Conservation (phyloP, 2,888 invertebrate species). For the Epinotia brunnichana region DNA sequence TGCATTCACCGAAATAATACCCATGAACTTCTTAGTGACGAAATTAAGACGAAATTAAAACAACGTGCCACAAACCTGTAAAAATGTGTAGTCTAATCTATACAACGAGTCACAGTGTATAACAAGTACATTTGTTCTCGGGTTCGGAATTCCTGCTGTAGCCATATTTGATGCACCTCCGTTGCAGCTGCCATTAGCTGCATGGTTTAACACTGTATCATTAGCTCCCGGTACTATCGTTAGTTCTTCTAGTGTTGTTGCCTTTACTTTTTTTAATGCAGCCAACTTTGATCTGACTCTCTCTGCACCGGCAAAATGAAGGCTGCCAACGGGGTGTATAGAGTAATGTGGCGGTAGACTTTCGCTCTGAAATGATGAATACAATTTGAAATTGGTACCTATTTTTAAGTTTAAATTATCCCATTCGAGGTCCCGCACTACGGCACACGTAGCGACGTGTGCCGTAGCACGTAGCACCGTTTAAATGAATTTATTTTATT, state of each 20-base stretch:
- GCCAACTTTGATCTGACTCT: constrained; percentile 65
- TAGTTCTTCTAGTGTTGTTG: constrained; percentile 53
- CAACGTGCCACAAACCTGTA: constrained; percentile 77
- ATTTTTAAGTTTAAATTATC: too few species aligned
- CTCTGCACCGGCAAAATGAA: constrained; percentile 77
- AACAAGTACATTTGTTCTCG: constrained; percentile 68
- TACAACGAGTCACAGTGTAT: constrained; percentile 86
- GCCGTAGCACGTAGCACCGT: too few species aligned
- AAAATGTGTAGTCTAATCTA: constrained; percentile 87
- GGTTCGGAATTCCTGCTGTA: constrained; percentile 50
- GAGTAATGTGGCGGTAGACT: constrained; percentile 66
- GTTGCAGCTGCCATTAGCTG: constrained; percentile 29
- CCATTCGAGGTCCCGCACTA: too few species aligned
- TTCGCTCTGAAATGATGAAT: constrained; percentile 57
- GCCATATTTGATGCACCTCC: constrained; percentile 32
- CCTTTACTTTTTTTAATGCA: constrained; percentile 53
- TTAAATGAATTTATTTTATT: too few species aligned
- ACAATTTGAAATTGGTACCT: too few species aligned
- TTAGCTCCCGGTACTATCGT: constrained; percentile 54
- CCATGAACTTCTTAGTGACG: too few species aligned
- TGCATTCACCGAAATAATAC: too few species aligned
- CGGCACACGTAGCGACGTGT: too few species aligned
- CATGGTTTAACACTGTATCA: constrained; percentile 37
- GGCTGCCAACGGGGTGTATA: constrained; percentile 69
- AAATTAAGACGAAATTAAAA: too few species aligned